These are phyloP conservation scores for Odocoileus hemionus DNA, from an alignment of 2,113 vertebrate genomes.

Conservation along the genomic window DNA sequence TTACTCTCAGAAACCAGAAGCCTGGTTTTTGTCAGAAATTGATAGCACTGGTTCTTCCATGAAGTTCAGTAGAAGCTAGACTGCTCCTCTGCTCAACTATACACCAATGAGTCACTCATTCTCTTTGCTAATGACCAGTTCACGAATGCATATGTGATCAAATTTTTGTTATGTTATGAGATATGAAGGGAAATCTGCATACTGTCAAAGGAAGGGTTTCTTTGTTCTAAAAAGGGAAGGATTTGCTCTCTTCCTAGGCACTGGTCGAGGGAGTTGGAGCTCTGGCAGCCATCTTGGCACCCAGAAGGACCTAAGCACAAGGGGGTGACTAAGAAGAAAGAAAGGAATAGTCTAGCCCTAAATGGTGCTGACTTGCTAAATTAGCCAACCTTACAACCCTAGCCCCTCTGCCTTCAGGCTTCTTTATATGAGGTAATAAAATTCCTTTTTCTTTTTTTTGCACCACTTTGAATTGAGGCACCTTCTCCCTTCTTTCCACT, in stretches of 20 bases:
- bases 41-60: not conserved
- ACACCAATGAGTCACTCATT: not conserved
- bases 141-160: not conserved
- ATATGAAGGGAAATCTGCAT: not conserved
- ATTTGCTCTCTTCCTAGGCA: not conserved
- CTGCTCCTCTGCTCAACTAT: not conserved
- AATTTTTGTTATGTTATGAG: not conserved
- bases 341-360: not conserved
- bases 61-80: not conserved
- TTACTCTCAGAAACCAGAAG: not conserved
- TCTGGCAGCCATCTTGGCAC: not conserved
- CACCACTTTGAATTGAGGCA: not conserved
- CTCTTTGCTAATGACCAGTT: not conserved
- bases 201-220: not conserved
- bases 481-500: not conserved
- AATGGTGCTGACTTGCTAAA: not conserved
- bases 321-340: not conserved
- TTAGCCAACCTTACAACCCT: not conserved
- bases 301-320: not conserved
- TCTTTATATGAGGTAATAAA: not conserved
- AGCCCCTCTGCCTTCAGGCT: not conserved
- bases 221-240: not conserved
- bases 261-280: not conserved
- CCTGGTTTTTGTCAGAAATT: not conserved
- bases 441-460: not conserved